Base-by-base conservation (phyloP, 2,797 vertebrate species). In the Perodicticus potto region DNA sequence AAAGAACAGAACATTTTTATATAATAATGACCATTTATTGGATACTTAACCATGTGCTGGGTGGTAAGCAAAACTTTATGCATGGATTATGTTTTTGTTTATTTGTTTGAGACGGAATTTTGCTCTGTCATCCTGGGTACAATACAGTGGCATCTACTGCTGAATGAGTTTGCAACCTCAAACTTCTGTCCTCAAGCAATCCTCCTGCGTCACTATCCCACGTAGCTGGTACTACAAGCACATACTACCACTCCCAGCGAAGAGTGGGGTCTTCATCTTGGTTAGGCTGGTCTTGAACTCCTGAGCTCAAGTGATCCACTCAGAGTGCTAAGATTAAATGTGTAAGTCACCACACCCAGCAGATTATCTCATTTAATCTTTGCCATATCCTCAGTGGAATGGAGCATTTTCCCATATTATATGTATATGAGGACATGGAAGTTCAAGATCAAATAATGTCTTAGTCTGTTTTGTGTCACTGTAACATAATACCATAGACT, bases 1-100 rank as follows among this genome's bases (percentile, higher is more conserved):
- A 13, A 86, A 93, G 57, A 27, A 77, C 6, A 81, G 59, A 72
- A 23, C 77, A 37, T 86, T 82, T 94, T 91, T 34, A 78, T 83
- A 29, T 80, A 86, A 37, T 57, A 59, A 53, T 43, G 25, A 27
- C 40, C 16, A 14, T 83, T 82, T 78, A 83, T 61, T 49, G 17
- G 76, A 49, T 91, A 40, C 22, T 80, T 95, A 57, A 57, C n/a
- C 45, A 27, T 37, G 22, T 84, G 7, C 63, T 90, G 29, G 69
- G 45, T 20, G n/a, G 74, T 76, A 61, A 89, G 59, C 17, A 57
- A 77, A 67, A 81, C 19, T 88, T 72, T 83, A 4, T 49, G 22
- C 32, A 22, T 40, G 57, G 9, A 16, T 93, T 74, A 16, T 65
- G 7, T 61, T 27, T 61, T 61, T 59, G 22, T 59, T 65, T 67